A percentile compares a stretch with the other conserved stretches of the same genome.
phyloP scores from a whole-genome alignment of 2,797 vertebrate genomes.

The Brachymystax lenok region DNA sequence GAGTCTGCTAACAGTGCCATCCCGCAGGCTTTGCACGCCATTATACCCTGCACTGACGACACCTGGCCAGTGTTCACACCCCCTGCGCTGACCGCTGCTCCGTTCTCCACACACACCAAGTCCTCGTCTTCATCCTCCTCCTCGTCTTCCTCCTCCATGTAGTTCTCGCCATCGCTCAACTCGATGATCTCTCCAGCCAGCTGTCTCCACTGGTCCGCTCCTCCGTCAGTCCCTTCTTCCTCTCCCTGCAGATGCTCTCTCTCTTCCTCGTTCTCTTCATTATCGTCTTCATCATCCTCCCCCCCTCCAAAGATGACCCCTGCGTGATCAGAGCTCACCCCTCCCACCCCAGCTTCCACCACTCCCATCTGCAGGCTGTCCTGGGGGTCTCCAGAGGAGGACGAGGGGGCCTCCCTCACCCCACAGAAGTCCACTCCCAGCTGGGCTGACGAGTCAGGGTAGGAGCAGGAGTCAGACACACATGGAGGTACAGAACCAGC shows the following conservation, averaged over 20 bases:
- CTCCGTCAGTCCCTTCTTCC: constrained; percentile 8
- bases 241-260: constrained; percentile 25
- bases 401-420: constrained; percentile 21
- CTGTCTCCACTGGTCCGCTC: constrained; percentile 69
- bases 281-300: constrained; percentile 71
- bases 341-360: constrained; percentile 32
- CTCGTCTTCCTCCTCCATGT: constrained; percentile 85
- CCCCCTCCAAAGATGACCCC: constrained; percentile 69
- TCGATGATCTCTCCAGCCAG: constrained; percentile 76
- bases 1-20: constrained; percentile 84
- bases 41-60: constrained; percentile 23
- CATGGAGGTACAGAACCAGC: constrained; percentile 29
- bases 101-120: constrained; percentile 89
- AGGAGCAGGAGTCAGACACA: constrained; percentile 53
- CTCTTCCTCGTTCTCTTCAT: constrained; percentile 24
- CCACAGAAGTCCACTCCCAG: constrained; percentile 39
- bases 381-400: constrained; percentile 74
- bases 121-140: constrained; percentile 83
- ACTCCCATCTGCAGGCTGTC: constrained; percentile 54
- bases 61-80: constrained; percentile 47
- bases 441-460: constrained; percentile 68
- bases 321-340: no score
- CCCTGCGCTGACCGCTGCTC: constrained; percentile 61
- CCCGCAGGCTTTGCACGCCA: constrained; percentile 86
- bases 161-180: constrained; percentile 84